Evolutionary conservation across 2,113 vertebrate genomes (phyloP).

Genomic region (Phylloscopus trochiloides): DNA sequence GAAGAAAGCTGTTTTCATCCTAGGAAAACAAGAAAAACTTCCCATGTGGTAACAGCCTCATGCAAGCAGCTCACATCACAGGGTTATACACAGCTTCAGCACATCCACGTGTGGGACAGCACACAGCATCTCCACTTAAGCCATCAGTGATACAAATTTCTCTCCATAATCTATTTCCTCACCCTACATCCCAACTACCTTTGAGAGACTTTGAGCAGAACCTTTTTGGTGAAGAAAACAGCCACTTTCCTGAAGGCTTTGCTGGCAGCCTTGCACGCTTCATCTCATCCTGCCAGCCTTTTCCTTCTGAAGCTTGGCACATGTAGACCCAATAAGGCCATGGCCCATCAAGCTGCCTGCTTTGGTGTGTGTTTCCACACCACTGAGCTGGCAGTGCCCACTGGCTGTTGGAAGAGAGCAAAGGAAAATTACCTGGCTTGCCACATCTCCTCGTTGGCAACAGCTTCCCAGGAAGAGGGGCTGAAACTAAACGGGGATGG

Average conservation of each 20-base stretch:
- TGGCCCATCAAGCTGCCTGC: neutral
- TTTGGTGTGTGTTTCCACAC: neutral
- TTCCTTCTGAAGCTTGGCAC: neutral
- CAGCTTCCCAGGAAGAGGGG: constrained; percentile 90
- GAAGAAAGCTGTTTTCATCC: constrained; percentile 98
- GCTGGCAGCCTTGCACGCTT: neutral
- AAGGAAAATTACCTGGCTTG: constrained; percentile 89
- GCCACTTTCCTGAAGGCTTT: neutral
- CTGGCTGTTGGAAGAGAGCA: neutral
- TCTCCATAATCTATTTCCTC: neutral
- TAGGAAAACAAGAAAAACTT: constrained; percentile 42
- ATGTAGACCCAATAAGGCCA: neutral
- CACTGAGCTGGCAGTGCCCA: neutral
- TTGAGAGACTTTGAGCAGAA: neutral
- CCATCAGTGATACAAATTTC: neutral
- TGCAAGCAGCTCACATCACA: neutral
- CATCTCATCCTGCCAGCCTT: neutral
- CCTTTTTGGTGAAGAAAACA: neutral
- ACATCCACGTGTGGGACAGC: fast-evolving
- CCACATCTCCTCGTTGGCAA: constrained; percentile 99
- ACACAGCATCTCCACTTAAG: neutral
- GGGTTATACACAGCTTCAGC: neutral
- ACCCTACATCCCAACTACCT: neutral
- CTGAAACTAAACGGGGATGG: constrained; percentile 80
- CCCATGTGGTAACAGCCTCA: neutral